Evolutionary conservation across 1,140 invertebrate genomes (phyloP), one percentile per base, ranked within the genome.

Genomic region (Platyscapa corneri): DNA sequence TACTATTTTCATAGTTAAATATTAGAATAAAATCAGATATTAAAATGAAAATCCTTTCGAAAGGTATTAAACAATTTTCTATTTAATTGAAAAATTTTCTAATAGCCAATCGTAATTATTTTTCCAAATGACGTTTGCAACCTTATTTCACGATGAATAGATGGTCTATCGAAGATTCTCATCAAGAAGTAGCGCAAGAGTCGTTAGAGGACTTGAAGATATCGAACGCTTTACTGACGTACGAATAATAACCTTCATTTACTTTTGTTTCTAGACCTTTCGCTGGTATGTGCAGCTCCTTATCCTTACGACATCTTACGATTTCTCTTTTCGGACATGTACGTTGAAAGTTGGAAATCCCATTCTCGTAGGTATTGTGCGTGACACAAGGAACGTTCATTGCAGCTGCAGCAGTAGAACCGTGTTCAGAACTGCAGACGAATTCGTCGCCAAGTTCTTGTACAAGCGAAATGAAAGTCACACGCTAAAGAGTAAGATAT

Each of bases 401-500:
- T 37, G 46, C 46, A 78, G 76, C 34, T 46, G n/a, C 42, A 56
- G 39, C 34, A 34, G 76, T 49, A 37, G 76, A 78, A 49, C 30
- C 49, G 76, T 34, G 49, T 34, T 49, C 30, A 46, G 49, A 27
- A 14, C 27, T 5, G 76, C 30, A 53, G 27, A 32, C 56, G 14
- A 10, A 78, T 78, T 53, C 49, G 30, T 23, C 27, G 74, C 42
- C 39, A 46, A 49, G 18, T 72, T 72, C 67, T 72, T 72, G 34
- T 27, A 27, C 34, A 20, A 76, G 39, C 39, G 42, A 49, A 49
- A 76, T 76, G 74, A 76, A 76, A 46, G 74, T 76, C 74, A 72
- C 20, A 72, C 7, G 74, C 74, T 76, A 76, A 76, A 49, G 74
- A 76, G 74, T 49, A 46, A 76, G 42, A 49, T 49, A 49, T 46